Evolutionary conservation across 1,140 invertebrate species (phyloP).

Genomic region (Cyclargus thomasi): DNA sequence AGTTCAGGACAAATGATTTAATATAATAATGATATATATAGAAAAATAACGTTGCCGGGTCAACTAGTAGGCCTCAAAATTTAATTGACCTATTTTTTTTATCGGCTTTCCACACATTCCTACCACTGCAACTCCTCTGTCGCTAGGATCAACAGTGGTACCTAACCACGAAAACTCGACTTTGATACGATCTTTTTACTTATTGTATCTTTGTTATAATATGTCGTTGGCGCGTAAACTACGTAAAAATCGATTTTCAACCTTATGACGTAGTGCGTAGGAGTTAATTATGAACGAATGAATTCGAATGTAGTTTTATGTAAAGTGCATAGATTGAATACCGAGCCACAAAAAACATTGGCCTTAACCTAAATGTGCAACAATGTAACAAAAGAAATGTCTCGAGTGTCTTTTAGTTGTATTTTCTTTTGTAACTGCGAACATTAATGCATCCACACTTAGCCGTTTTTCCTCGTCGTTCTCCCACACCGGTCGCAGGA

Average conservation of each 20-base stretch:
- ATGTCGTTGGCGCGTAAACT: background rate
- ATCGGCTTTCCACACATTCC: no score
- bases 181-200: no score
- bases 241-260: background rate
- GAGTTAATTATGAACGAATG: background rate
- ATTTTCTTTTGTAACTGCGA: background rate
- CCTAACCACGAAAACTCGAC: no score
- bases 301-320: background rate
- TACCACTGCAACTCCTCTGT: no score
- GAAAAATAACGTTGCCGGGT: no score
- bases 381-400: background rate
- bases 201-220: background rate
- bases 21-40: no score
- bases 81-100: no score
- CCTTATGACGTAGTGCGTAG: no score
- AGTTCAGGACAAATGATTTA: no score
- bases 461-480: conserved; percentile 24
- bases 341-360: background rate
- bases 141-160: no score
- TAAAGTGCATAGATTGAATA: background rate
- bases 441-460: conserved; percentile 17
- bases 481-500: background rate
- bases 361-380: background rate
- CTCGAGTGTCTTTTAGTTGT: background rate
- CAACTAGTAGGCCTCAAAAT: no score